Base-by-base conservation (phyloP, 2,113 vertebrate genomes). In the Sapayoa aenigma region DNA sequence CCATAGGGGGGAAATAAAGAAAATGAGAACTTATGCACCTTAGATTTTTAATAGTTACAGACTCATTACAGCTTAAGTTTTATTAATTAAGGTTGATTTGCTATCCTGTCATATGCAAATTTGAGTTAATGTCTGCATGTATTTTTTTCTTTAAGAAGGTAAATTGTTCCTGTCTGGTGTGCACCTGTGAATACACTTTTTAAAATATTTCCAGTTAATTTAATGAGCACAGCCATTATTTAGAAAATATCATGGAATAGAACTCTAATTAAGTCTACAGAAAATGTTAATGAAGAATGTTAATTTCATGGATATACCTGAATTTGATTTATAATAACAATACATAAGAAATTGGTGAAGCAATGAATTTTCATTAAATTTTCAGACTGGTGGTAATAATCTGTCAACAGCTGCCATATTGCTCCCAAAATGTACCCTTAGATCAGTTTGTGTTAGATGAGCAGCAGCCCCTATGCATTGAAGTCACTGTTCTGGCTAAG, bases 1-100 rank as follows among this genome's bases (percentile, higher is more conserved):
- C 14, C 46, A 21, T 0, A 4, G 30, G 13, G 6, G 4, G 1
- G 5, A 37, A 28, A 44, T 20, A 44, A 12, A 37, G 16, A 68
- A 73, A 90, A 52, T 12, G 15, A 42, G 10, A 78, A 66, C 53
- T 60, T 49, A 49, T 56, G 49, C 21, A 83, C 3, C 50, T 62
- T 81, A 78, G 55, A 31, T 81, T 75, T 78, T 80, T 76, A 56
- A 52, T 69, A 72, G 60, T 80, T 80, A 35, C 30, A 72, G 13
- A 24, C 22, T 79, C 84, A 88, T 52, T 74, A n/a, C 30, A 72
- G 14, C 18, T 95, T 74, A 50, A 33, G 11, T 55, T 87, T 74
- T 87, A 77, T 69, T 88, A 62, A 53, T 74, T 69, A 75, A 66
- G 8, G 77, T 15, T 66, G 10, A 27, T 52, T 87, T 93, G 41